These are phyloP conservation scores for Ernsta delagoae DNA, from an alignment of 2,888 invertebrate species.

Conservation along the genomic window DNA sequence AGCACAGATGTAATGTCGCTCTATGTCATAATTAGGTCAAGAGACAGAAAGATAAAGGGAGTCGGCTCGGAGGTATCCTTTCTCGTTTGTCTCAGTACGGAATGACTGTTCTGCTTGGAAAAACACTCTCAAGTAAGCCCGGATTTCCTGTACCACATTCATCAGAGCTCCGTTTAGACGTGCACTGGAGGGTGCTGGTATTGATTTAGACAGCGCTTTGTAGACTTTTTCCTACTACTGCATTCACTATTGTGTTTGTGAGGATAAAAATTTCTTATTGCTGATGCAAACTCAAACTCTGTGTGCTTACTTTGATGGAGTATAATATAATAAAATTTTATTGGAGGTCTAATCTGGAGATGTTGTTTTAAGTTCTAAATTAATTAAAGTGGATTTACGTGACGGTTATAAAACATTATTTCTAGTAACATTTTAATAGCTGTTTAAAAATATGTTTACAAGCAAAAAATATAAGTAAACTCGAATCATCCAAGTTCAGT, in stretches of 20 bases:
- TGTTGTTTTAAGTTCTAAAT: too few relatives aligned
- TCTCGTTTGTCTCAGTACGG: constrained; percentile 21
- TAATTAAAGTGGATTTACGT: too few relatives aligned
- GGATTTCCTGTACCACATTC: constrained; percentile 19
- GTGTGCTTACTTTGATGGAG: too few relatives aligned
- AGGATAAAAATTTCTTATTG: not conserved
- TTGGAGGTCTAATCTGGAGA: too few relatives aligned
- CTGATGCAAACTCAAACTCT: not conserved
- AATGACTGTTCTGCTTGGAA: constrained; percentile 26
- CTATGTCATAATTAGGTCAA: constrained; percentile 11
- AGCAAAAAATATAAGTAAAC: not conserved
- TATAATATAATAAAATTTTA: too few relatives aligned
- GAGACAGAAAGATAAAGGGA: constrained; percentile 21
- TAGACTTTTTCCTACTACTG: constrained; percentile 7
- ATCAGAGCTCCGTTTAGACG: constrained; percentile 22
- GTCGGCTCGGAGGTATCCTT: constrained; percentile 18
- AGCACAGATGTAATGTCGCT: constrained; percentile 14
- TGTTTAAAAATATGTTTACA: not conserved
- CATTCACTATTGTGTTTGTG: constrained; percentile 1
- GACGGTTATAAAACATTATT: too few relatives aligned
- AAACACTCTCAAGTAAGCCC: constrained; percentile 17
- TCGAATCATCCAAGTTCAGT: not conserved
- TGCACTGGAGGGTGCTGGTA: constrained; percentile 5
- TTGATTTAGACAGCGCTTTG: constrained; percentile 9
- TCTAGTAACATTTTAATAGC: too few relatives aligned